Evolutionary conservation across 2,888 invertebrate species (phyloP), one percentile per base, ranked within the genome.

Genomic region (Brenthis hecate): DNA sequence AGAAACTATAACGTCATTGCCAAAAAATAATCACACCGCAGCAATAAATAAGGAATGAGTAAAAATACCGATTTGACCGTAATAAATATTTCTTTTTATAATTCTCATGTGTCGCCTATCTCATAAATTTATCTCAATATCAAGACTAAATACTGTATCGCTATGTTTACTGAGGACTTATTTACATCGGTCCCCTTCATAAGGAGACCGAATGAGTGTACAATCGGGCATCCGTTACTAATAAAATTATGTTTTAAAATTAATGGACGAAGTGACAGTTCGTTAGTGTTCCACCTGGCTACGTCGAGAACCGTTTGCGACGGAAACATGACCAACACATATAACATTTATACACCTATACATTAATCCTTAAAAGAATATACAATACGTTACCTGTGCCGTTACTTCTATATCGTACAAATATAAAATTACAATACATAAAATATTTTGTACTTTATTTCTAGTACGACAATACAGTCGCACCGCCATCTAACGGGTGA

Each of bases 181-280:
- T 91, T 87, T 92, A 91, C 91, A 91, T 76, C 78, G 83, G 83
- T 75, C 84, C 85, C 91, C 92, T 91, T 92, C 75, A 80, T 82
- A 91, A 92, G 91, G 90, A 85, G 80, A 84, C 81, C 83, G 85
- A 85, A 84, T 85, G 86, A 85, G 85, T 86, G 83, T 88, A 88
- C 85, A 89, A 85, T 85, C 81, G 89, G 88, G 87, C 85, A 85
- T 87, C 87, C 86, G 86, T 85, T 82, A 85, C 86, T 89, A 88
- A 85, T 91, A 88, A 91, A 91, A 88, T 89, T 89, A 89, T 89
- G 84, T 85, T 85, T 90, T 91, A 88, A 91, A 91, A 90, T 90
- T 92, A 92, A 91, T 92, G 92, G 92, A 92, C 92, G 92, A 91
- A 92, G 89, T 92, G 86, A 88, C 85, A 90, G 90, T 92, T 92